Conservation (phyloP, 2,113 vertebrate species). For the Cephalopterus ornatus region DNA sequence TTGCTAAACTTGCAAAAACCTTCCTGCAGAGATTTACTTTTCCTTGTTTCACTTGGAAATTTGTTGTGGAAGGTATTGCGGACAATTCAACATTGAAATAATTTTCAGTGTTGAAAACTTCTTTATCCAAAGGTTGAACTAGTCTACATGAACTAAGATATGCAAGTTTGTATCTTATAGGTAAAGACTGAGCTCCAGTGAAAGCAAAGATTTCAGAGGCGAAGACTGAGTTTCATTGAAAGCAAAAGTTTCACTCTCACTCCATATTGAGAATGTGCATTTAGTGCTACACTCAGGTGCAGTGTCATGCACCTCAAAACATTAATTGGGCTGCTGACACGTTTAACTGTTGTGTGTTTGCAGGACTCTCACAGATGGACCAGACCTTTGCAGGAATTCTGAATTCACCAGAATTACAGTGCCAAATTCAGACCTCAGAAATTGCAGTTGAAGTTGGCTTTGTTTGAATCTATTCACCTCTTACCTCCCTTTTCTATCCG, state of each 20-base stretch:
- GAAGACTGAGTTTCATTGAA: background rate
- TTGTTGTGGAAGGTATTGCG: background rate
- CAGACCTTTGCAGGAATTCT: background rate
- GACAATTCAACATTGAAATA: background rate
- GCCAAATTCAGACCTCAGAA: background rate
- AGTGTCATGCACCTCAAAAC: background rate
- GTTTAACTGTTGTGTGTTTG: background rate
- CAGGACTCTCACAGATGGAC: background rate
- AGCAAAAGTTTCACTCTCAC: background rate
- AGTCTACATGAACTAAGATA: background rate
- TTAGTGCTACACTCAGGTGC: background rate
- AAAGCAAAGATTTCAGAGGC: background rate
- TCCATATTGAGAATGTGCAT: background rate
- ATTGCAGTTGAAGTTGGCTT: background rate
- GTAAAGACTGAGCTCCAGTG: background rate
- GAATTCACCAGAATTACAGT: background rate
- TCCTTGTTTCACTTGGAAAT: background rate
- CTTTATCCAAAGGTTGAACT: background rate
- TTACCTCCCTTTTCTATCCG: background rate
- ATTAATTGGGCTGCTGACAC: too few species aligned
- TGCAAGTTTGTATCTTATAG: background rate
- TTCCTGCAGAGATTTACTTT: background rate
- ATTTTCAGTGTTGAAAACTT: background rate
- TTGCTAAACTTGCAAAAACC: background rate
- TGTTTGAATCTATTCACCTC: background rate